phyloP scores from a whole-genome alignment of 2,888 invertebrate species.

The Drosophila formosana region DNA sequence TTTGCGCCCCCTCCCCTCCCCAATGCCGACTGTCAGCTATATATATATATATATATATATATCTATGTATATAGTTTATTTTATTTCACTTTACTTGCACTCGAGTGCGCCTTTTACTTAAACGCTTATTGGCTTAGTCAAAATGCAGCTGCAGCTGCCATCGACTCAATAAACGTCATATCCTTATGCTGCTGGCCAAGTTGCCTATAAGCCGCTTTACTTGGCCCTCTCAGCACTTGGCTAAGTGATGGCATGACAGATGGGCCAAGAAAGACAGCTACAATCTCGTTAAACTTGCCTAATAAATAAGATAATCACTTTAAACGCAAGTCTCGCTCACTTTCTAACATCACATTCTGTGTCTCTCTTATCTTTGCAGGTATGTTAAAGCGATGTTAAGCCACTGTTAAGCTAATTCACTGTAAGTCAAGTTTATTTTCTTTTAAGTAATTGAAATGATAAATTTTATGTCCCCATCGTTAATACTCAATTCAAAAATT shows the following conservation, averaged over 20 bases:
- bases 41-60: slow-evolving; percentile 6
- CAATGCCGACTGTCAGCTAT: not conserved
- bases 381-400: slow-evolving; percentile 12
- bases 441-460: not conserved
- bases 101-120: slow-evolving; percentile 56
- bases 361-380: slow-evolving; percentile 11
- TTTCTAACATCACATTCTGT: not conserved
- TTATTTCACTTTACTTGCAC: slow-evolving; percentile 49
- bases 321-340: no score
- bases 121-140: slow-evolving; percentile 75
- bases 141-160: slow-evolving; percentile 56
- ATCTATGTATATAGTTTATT: slow-evolving; percentile 8
- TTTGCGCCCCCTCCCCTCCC: not conserved
- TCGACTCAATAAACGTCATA: slow-evolving; percentile 72
- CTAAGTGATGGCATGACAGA: slow-evolving; percentile 17
- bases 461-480: not conserved
- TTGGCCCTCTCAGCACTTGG: slow-evolving; percentile 21
- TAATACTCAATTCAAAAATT: not conserved
- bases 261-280: slow-evolving; percentile 5
- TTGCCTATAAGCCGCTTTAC: slow-evolving; percentile 59
- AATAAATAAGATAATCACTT: not conserved
- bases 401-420: not conserved
- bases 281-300: not conserved
- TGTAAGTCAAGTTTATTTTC: not conserved
- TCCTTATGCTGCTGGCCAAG: slow-evolving; percentile 18